phyloP scores from a whole-genome alignment of 2,888 invertebrate species.

The Ophion costatus region DNA sequence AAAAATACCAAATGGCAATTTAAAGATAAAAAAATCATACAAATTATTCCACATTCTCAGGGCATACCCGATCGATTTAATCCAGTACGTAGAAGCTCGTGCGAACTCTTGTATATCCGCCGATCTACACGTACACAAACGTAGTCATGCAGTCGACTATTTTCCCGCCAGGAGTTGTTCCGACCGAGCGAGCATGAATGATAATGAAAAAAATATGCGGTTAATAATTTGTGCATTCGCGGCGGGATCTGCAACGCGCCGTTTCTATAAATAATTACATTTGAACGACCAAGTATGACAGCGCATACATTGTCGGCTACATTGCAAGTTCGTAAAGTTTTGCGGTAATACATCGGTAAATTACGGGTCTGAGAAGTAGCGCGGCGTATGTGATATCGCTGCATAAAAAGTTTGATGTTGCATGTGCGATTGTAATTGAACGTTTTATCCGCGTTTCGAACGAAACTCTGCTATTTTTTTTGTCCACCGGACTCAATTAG shows the following conservation, averaged over 20 bases:
- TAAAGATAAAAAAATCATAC: no score
- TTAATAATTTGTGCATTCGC: not conserved
- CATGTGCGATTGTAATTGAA: not conserved
- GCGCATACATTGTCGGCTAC: not conserved
- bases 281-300: not conserved
- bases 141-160: not conserved
- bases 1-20: no score
- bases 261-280: not conserved
- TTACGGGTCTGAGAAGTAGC: not conserved
- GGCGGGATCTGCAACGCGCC: not conserved
- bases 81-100: conserved; percentile 36
- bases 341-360: not conserved
- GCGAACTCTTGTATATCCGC: not conserved
- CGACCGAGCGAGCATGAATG: conserved; percentile 9
- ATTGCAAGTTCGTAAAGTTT: not conserved
- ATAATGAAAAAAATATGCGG: conserved; percentile 3
- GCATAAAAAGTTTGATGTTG: not conserved
- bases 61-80: conserved; percentile 43
- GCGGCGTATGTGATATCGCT: not conserved
- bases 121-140: not conserved
- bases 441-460: not conserved
- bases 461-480: not conserved
- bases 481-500: not conserved
- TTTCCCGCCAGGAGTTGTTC: conserved; percentile 14
- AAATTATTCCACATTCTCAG: conserved; percentile 16